Conservation (phyloP, 1,140 invertebrate genomes). For the Leptinotarsa defecta region DNA sequence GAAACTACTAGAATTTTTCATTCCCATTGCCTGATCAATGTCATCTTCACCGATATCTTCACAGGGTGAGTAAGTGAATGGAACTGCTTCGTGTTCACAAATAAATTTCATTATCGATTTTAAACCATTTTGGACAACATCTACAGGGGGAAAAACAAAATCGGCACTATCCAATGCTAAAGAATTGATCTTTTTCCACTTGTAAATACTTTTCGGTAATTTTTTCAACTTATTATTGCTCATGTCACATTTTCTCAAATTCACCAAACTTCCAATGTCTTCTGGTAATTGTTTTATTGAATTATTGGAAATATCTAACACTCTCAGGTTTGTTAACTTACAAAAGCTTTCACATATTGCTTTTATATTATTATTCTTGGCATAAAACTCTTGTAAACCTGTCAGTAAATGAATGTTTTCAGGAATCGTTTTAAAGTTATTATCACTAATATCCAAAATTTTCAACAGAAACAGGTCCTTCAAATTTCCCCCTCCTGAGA, state of each 20-base stretch:
- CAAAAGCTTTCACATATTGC: constrained; percentile 71
- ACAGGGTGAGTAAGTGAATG: not conserved
- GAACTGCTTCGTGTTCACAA: constrained; percentile 54
- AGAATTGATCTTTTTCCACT: constrained; percentile 61
- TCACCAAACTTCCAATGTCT: constrained; percentile 65
- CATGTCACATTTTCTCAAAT: constrained; percentile 63
- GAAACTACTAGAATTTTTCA: constrained; percentile 24
- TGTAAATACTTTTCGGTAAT: constrained; percentile 67
- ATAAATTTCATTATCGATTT: constrained; percentile 72
- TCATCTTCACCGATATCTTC: not conserved
- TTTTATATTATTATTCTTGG: constrained; percentile 68
- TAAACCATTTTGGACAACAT: constrained; percentile 64
- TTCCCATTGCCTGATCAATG: not conserved
- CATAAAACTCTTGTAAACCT: constrained; percentile 68
- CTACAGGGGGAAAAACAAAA: constrained; percentile 66
- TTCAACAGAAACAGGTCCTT: constrained; percentile 70
- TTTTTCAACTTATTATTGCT: constrained; percentile 64
- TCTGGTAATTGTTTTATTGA: constrained; percentile 69
- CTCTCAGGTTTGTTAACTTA: constrained; percentile 63
- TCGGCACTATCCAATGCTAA: constrained; percentile 67
- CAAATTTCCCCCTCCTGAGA: constrained; percentile 72
- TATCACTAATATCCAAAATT: constrained; percentile 73
- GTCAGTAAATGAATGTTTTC: constrained; percentile 65
- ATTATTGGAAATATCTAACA: constrained; percentile 75
- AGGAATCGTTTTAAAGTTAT: constrained; percentile 68